Evolutionary conservation across 2,113 vertebrate species (phyloP).

Genomic region (Poecile atricapillus): DNA sequence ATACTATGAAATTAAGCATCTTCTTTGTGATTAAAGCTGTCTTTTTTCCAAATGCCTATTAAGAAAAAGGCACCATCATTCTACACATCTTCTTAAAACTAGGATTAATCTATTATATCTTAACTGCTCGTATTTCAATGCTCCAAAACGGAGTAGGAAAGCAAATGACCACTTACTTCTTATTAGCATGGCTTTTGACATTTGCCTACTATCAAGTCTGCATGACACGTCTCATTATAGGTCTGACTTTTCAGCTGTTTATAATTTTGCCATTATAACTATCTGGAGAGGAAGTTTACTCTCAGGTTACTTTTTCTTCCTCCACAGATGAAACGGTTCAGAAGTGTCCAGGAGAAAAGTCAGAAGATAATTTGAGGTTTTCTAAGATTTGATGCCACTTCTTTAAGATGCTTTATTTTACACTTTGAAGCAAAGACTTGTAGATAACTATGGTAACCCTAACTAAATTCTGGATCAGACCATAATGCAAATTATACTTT

Average conservation of each 20-base stretch:
- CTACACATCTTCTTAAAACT: background rate
- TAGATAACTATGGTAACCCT: background rate
- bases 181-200: background rate
- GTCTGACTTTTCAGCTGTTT: background rate
- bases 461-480: background rate
- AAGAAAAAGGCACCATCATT: background rate
- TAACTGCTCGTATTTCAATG: background rate
- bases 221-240: background rate
- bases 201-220: background rate
- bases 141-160: background rate
- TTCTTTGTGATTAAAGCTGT: background rate
- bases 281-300: background rate
- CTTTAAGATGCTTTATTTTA: background rate
- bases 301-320: background rate
- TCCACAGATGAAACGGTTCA: background rate
- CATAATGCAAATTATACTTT: background rate
- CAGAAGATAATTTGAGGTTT: accelerated
- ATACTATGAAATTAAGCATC: background rate
- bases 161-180: background rate
- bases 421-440: background rate
- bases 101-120: background rate
- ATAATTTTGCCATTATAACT: background rate
- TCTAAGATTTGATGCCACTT: background rate
- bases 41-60: background rate
- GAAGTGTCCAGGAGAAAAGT: background rate